Base-by-base conservation (phyloP, 2,113 vertebrate species). In the Lichenostomus cassidix region DNA sequence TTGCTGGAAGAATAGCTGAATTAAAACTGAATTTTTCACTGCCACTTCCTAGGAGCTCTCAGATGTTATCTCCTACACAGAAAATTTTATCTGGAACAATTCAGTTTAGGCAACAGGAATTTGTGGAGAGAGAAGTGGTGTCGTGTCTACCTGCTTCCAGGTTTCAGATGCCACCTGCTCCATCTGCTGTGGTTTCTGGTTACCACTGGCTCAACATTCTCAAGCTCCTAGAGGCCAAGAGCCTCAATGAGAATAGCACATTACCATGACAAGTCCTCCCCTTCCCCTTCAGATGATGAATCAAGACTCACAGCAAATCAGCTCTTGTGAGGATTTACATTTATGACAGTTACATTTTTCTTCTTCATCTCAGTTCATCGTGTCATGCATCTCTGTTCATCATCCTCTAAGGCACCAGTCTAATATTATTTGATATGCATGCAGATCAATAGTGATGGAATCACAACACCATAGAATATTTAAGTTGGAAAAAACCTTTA, bases 221-320 rank as follows among this genome's bases (percentile, higher is more conserved):
- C 37, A 18, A 39, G 11, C 39, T 75, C 15, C 37, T 83, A 50
- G 9, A 69, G 22, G 29, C n/a, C 46, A 82, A 74, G 59, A 82
- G 44, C 46, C 16, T 60, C 10, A 19, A 27, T 0, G 2, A 3
- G 5, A 23, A 12, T 27, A 89, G 10, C 6, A 33, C 0, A 0
- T 41, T 65, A 58, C 7, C 29, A 23, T 49, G 16, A 19, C 39
- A 87, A 58, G 23, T 64, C 15, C 59, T 33, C 12, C 28, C 11
- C 7, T 67, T 6, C 29, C 25, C 3, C 11, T 81, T 69, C n/a
- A 59, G 50, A n/a, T 0, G 1, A 47, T 25, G 25, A 92, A 85
- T 5, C 5, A 53, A 56, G 35, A 39, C 18, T 77, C 64, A 46
- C 22, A 47, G 29, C 29, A 50, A 73, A 46, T 50, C 81, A 75